A percentile compares a stretch with the other conserved stretches of the same genome.
Evolutionary conservation across 2,113 vertebrate genomes (phyloP).

Genomic region (Nicator chloris): DNA sequence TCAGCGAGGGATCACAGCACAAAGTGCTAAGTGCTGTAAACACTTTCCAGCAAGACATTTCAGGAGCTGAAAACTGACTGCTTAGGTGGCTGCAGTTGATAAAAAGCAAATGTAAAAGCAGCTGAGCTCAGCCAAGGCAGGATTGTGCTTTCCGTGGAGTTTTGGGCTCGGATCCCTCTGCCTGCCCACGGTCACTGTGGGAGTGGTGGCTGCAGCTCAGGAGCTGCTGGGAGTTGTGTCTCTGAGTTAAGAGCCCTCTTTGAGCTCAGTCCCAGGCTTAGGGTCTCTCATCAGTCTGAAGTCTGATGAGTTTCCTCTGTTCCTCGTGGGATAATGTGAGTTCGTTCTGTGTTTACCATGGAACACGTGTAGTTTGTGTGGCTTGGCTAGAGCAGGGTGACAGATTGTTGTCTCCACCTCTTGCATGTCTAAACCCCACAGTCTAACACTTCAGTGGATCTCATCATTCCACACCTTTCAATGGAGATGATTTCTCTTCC

Average conservation of each 20-base stretch:
- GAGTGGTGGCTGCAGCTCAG: background rate
- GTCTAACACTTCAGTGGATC: background rate
- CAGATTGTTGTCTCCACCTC: background rate
- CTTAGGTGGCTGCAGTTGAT: background rate
- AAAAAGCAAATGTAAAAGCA: background rate
- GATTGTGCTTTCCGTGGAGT: background rate
- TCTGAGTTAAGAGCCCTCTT: background rate
- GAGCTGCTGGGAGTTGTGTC: background rate
- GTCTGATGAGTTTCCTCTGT: background rate
- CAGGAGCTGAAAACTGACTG: background rate
- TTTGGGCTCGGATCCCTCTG: background rate
- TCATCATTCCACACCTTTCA: background rate
- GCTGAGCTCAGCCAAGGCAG: background rate
- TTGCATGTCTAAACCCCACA: background rate
- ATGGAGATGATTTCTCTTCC: background rate
- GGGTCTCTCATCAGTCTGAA: background rate
- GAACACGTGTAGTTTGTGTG: background rate
- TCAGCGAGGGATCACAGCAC: background rate
- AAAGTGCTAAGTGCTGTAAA: constrained; percentile 35
- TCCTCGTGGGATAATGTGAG: fast-evolving
- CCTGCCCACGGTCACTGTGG: background rate
- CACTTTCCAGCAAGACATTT: constrained; percentile 12
- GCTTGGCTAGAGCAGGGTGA: background rate
- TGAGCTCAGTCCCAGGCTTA: background rate
- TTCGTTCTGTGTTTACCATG: fast-evolving